Evolutionary conservation across 2,797 vertebrate species (phyloP).

Genomic region (Sebastes elongatus): DNA sequence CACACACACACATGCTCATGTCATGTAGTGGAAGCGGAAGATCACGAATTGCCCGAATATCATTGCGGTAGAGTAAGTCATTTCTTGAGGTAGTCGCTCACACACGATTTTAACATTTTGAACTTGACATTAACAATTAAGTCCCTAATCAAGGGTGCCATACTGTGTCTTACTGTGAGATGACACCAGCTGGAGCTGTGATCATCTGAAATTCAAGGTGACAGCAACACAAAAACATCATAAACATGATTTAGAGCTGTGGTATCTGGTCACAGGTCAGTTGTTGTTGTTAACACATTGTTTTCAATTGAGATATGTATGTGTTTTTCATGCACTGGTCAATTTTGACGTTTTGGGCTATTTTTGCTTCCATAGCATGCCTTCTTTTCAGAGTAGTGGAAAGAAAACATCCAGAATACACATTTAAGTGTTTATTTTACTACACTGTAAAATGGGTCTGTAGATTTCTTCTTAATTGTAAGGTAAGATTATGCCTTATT

Average conservation of each 20-base stretch:
- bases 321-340: neutral
- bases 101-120: conserved; percentile 15
- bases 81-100: neutral
- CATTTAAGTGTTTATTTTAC: too few species aligned
- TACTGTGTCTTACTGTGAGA: neutral
- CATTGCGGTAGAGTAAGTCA: neutral
- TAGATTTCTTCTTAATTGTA: too few species aligned
- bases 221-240: neutral
- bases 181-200: conserved; percentile 17
- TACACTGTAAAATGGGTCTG: too few species aligned
- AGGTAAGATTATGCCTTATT: too few species aligned
- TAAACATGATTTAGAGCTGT: neutral
- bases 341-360: too few species aligned
- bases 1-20: neutral
- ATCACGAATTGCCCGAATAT: neutral
- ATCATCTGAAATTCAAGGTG: conserved; percentile 15
- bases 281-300: neutral
- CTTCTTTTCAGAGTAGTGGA: too few species aligned
- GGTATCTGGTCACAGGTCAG: neutral
- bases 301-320: neutral
- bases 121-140: conserved; percentile 46
- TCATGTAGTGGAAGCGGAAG: neutral
- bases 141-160: conserved; percentile 16
- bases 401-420: accelerated
- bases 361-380: too few species aligned